A percentile compares a stretch with the other conserved stretches of the same genome.
Evolutionary conservation across 2,888 invertebrate species (phyloP).

Genomic region (Xanthia icteritia): DNA sequence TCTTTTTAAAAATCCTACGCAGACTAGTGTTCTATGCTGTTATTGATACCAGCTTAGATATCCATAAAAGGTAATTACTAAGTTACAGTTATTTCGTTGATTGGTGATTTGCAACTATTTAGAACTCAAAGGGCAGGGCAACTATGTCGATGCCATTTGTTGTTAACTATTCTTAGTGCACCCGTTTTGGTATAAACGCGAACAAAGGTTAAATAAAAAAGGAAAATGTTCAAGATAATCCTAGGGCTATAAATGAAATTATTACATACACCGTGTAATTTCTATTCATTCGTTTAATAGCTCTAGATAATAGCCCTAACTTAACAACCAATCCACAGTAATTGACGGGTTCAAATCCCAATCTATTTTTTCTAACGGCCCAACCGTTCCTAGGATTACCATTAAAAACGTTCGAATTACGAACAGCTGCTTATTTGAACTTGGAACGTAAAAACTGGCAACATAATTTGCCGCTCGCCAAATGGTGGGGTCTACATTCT

Average conservation of each 20-base stretch:
- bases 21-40: background rate
- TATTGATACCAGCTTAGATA: slow-evolving; percentile 11
- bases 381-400: slow-evolving; percentile 64
- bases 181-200: slow-evolving; percentile 54
- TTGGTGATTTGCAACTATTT: slow-evolving; percentile 47
- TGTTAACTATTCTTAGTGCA: slow-evolving; percentile 32
- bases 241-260: slow-evolving; percentile 40
- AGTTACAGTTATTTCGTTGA: slow-evolving; percentile 49
- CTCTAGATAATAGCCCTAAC: slow-evolving; percentile 49
- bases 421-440: slow-evolving; percentile 87
- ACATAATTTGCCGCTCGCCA: slow-evolving; percentile 89
- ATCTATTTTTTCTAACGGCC: slow-evolving; percentile 68
- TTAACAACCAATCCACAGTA: slow-evolving; percentile 60
- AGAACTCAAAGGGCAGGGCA: slow-evolving; percentile 60
- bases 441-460: slow-evolving; percentile 83
- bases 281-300: slow-evolving; percentile 50
- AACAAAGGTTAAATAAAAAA: slow-evolving; percentile 57
- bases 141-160: slow-evolving; percentile 64
- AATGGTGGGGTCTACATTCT: slow-evolving; percentile 90
- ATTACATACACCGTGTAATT: slow-evolving; percentile 38
- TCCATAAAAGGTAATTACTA: slow-evolving; percentile 9
- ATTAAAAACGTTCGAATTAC: slow-evolving; percentile 65
- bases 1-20: background rate
- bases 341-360: slow-evolving; percentile 66
- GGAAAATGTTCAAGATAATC: slow-evolving; percentile 43